These are phyloP conservation scores for Psilopsiagon aurifrons DNA, from an alignment of 2,113 vertebrate species.

Conservation along the genomic window DNA sequence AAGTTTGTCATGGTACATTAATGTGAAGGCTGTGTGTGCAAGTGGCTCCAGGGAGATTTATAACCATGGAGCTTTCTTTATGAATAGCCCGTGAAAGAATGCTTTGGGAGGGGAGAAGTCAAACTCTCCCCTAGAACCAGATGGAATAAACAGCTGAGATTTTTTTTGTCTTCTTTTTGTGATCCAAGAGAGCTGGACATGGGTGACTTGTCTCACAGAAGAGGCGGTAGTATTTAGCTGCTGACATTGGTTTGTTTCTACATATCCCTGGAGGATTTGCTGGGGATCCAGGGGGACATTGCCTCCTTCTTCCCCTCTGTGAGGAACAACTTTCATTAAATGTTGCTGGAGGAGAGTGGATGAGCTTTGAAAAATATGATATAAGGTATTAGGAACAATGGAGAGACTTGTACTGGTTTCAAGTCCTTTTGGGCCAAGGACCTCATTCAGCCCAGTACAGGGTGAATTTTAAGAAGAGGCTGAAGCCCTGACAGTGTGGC, in stretches of 20 bases:
- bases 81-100: background rate
- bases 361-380: background rate
- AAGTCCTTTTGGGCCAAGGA: background rate
- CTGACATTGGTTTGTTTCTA: background rate
- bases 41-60: background rate
- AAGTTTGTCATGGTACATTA: conserved; percentile 29
- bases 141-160: background rate
- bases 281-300: rapidly evolving
- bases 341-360: background rate
- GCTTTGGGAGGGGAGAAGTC: background rate
- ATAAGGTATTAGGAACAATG: background rate
- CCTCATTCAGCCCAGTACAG: background rate
- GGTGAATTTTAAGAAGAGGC: background rate
- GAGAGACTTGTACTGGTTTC: background rate
- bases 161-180: background rate
- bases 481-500: background rate
- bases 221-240: background rate
- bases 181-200: background rate
- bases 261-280: background rate
- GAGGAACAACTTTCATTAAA: background rate
- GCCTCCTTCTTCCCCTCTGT: background rate
- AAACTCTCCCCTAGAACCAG: background rate
- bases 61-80: conserved; percentile 20
- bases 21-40: background rate
- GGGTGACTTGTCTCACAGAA: background rate